Percentiles rank a stretch among this genome's conserved stretches.
Evolutionary conservation across 2,888 invertebrate genomes (phyloP).

Genomic region (Pristionchus fissidentatus): DNA sequence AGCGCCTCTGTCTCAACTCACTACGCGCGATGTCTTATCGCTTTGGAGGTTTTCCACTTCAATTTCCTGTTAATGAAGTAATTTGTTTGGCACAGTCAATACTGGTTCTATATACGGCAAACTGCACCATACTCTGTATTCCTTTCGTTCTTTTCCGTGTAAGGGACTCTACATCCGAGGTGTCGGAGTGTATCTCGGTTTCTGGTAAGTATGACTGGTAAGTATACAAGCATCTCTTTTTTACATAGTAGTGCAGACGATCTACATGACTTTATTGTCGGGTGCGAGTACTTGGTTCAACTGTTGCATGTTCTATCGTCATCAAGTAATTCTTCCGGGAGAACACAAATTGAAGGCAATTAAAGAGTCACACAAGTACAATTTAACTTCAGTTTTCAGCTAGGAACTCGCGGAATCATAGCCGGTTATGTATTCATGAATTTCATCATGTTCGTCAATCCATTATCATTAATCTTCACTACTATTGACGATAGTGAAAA

Average conservation of each 20-base stretch:
- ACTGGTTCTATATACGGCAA: not conserved
- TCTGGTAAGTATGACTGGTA: not conserved
- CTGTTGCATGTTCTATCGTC: slow-evolving; percentile 26
- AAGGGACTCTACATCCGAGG: slow-evolving; percentile 11
- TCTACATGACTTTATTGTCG: slow-evolving; percentile 7
- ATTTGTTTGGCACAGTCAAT: not conserved
- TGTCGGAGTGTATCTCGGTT: not conserved
- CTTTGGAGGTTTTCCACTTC: not conserved
- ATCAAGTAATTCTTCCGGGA: not conserved
- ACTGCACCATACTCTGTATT: not conserved
- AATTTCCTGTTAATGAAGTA: not conserved
- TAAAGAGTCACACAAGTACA: not conserved
- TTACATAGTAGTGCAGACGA: not conserved
- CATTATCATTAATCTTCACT: not conserved
- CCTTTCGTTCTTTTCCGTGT: not conserved
- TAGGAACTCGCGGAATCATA: not conserved
- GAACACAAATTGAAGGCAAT: not conserved
- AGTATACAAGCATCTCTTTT: not conserved
- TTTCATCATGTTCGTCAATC: slow-evolving; percentile 2
- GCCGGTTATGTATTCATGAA: not conserved
- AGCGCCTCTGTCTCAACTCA: not conserved
- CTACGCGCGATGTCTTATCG: not conserved
- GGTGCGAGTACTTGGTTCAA: slow-evolving; percentile 16
- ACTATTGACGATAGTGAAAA: not conserved
- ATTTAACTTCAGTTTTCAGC: not conserved